A percentile compares a stretch with the other conserved stretches of the same genome.
Evolutionary conservation across 2,797 vertebrate species (phyloP).

Genomic region (Megaceryle alcyon): DNA sequence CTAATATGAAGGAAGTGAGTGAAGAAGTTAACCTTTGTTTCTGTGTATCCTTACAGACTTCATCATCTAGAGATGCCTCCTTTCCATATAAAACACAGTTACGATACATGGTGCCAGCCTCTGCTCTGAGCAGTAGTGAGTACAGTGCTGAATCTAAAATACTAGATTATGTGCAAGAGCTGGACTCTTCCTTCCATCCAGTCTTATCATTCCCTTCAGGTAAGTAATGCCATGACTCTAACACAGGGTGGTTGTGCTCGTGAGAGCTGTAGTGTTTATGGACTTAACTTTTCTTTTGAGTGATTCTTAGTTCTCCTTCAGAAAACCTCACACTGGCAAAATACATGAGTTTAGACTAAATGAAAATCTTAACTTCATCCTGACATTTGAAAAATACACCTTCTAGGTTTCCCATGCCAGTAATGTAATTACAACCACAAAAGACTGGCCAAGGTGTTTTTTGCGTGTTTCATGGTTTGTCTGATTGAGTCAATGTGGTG

Average conservation of each 20-base stretch:
- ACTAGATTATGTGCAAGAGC: conserved; percentile 70
- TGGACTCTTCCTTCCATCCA: conserved; percentile 78
- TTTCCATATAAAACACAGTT: conserved; percentile 71
- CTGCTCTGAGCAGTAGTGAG: conserved; percentile 58
- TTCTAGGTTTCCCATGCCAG: not conserved
- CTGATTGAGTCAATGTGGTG: not conserved
- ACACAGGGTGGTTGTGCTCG: not conserved
- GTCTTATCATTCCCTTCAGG: conserved; percentile 82
- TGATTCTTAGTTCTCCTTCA: not conserved
- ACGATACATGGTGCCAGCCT: conserved; percentile 65
- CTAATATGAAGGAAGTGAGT: not conserved
- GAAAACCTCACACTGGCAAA: not conserved
- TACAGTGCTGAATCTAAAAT: conserved; percentile 46
- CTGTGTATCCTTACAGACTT: conserved; percentile 74
- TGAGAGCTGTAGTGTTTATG: not conserved
- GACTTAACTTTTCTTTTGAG: not conserved
- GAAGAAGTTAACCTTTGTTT: not conserved
- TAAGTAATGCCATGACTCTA: conserved; percentile 50
- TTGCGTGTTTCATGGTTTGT: not conserved
- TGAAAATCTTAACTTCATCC: not conserved
- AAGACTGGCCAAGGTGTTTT: not conserved
- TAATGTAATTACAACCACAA: not conserved
- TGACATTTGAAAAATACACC: not conserved
- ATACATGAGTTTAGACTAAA: not conserved
- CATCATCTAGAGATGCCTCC: conserved; percentile 58